Conservation (phyloP, 92 coral and sea anemone genomes). For the Paragorgia papillata region DNA sequence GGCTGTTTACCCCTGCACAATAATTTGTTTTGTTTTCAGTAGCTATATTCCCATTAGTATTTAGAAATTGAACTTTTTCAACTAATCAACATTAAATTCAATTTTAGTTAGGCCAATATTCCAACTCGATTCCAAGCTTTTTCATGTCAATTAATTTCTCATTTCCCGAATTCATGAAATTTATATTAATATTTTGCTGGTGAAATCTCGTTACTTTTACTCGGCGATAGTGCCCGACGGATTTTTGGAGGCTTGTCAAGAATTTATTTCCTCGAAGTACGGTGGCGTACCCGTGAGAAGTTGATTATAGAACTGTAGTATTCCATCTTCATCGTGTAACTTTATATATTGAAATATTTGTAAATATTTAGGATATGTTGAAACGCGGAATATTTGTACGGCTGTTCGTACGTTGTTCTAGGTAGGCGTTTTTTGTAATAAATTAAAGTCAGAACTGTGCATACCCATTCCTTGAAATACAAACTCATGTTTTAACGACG, state of each 20-base stretch:
- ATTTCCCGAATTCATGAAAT: no score
- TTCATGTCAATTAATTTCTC: no score
- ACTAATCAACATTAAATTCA: no score
- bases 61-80: no score
- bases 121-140: no score
- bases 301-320: not conserved
- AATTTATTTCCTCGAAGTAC: not conserved
- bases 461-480: conserved; percentile 23
- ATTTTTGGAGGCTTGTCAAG: conserved; percentile 37
- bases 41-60: no score
- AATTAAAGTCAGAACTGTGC: conserved; percentile 29
- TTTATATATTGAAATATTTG: conserved; percentile 33
- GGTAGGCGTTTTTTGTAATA: conserved; percentile 25
- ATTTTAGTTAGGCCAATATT: no score
- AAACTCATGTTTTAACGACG: conserved; percentile 30
- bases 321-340: conserved; percentile 10
- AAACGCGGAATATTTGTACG: conserved; percentile 34
- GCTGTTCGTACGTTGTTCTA: conserved; percentile 45
- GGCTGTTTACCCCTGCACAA: no score
- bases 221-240: conserved; percentile 28
- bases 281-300: not conserved
- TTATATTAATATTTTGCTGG: not conserved
- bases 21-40: no score
- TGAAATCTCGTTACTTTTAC: not conserved
- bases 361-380: conserved; percentile 39